Evolutionary conservation across 2,113 vertebrate species (phyloP).

Genomic region (Antechinus stuartii): DNA sequence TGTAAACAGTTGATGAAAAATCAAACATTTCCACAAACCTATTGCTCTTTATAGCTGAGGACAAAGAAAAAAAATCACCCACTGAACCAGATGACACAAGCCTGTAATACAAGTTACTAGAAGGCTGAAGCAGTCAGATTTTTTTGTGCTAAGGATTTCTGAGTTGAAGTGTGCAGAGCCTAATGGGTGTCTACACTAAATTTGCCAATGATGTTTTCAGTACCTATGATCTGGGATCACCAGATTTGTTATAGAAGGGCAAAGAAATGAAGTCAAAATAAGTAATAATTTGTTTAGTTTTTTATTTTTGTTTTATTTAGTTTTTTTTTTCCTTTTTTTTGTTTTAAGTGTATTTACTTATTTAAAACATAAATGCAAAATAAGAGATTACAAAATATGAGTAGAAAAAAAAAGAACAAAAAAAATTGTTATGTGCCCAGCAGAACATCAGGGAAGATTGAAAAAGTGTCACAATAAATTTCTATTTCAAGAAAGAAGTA

Average conservation of each 20-base stretch:
- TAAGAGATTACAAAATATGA: no score
- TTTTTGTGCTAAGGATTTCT: neutral
- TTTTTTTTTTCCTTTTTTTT: no score
- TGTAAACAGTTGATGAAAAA: neutral
- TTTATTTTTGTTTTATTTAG: no score
- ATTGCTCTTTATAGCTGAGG: neutral
- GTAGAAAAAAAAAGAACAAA: no score
- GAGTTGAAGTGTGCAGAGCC: neutral
- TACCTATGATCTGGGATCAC: neutral
- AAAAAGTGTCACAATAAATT: no score
- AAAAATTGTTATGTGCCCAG: no score
- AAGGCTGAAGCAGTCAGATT: neutral
- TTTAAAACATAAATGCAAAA: no score
- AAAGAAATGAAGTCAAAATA: neutral
- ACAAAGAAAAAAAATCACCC: neutral
- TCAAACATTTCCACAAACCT: neutral
- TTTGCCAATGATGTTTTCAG: neutral
- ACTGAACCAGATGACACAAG: neutral
- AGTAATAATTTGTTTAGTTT: neutral
- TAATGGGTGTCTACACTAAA: neutral
- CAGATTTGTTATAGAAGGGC: neutral
- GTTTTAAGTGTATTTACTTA: no score
- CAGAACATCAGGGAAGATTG: no score
- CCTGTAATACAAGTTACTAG: neutral
- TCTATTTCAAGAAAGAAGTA: neutral